phyloP scores from a whole-genome alignment of 2,113 vertebrate species.

The Motacilla tschutschensis region DNA sequence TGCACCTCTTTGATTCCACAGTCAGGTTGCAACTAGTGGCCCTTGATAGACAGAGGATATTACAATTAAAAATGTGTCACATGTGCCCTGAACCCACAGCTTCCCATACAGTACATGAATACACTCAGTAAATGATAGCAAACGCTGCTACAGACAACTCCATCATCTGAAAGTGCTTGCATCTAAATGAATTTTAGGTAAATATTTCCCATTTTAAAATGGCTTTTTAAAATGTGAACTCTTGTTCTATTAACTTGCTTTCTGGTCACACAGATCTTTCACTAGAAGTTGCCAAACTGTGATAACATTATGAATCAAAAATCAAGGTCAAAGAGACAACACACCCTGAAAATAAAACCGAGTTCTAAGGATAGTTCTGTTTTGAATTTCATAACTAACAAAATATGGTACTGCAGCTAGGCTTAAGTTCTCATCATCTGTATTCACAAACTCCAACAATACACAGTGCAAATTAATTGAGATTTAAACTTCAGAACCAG shows the following conservation, averaged over 20 bases:
- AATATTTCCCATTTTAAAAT: slow-evolving; percentile 28
- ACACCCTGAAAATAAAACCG: slow-evolving; percentile 10
- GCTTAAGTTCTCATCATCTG: slow-evolving; percentile 38
- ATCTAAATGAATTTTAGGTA: not conserved
- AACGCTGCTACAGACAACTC: not conserved
- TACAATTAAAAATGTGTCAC: not conserved
- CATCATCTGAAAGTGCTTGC: not conserved
- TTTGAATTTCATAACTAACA: slow-evolving; percentile 47
- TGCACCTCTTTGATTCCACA: not conserved
- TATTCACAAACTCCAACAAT: slow-evolving; percentile 47
- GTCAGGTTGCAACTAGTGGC: not conserved
- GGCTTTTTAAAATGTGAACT: not conserved
- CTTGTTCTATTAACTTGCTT: not conserved
- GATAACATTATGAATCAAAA: not conserved
- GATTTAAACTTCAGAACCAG: slow-evolving; percentile 27
- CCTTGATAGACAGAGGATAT: not conserved
- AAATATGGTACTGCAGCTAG: slow-evolving; percentile 15
- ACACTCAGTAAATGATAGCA: not conserved
- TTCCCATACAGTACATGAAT: not conserved
- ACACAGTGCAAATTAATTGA: slow-evolving; percentile 52
- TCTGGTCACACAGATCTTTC: not conserved
- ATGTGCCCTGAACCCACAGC: not conserved
- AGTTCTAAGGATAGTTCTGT: slow-evolving; percentile 38
- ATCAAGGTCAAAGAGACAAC: not conserved
- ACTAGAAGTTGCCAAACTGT: not conserved